These are phyloP conservation scores for Scatophagus argus DNA, from an alignment of 2,113 vertebrate genomes.

Conservation along the genomic window DNA sequence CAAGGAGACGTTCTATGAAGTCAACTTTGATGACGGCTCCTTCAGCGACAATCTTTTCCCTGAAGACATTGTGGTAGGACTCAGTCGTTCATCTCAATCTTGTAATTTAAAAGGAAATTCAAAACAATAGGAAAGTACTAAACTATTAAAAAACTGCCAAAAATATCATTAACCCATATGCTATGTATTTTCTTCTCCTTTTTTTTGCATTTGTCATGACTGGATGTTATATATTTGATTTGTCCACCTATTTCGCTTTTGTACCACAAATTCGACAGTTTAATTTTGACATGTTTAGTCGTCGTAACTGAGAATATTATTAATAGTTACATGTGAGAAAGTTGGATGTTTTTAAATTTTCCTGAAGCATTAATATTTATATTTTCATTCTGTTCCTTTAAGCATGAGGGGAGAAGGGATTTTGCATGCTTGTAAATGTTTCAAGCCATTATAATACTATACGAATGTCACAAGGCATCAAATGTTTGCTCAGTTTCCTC, in stretches of 20 bases:
- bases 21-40: constrained; percentile 98
- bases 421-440: not conserved
- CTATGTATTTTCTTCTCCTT: too few relatives aligned
- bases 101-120: not conserved
- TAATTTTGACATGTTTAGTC: not conserved
- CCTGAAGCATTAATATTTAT: not conserved
- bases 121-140: too few relatives aligned
- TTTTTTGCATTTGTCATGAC: not conserved
- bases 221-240: not conserved
- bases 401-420: not conserved
- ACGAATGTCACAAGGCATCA: too few relatives aligned
- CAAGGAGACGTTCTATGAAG: constrained; percentile 97
- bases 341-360: not conserved
- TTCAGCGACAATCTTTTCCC: constrained; percentile 98
- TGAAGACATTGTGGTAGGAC: constrained; percentile 95
- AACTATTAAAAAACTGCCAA: too few relatives aligned
- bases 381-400: not conserved
- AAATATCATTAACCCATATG: too few relatives aligned
- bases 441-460: too few relatives aligned
- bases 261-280: not conserved
- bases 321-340: too few relatives aligned
- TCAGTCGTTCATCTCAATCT: not conserved
- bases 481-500: not conserved
- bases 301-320: too few relatives aligned
- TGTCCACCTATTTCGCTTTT: not conserved